A percentile compares a stretch with the other conserved stretches of the same genome.
Conservation (phyloP, 2,888 invertebrate species). For the Callyntrura guangdongensis region DNA sequence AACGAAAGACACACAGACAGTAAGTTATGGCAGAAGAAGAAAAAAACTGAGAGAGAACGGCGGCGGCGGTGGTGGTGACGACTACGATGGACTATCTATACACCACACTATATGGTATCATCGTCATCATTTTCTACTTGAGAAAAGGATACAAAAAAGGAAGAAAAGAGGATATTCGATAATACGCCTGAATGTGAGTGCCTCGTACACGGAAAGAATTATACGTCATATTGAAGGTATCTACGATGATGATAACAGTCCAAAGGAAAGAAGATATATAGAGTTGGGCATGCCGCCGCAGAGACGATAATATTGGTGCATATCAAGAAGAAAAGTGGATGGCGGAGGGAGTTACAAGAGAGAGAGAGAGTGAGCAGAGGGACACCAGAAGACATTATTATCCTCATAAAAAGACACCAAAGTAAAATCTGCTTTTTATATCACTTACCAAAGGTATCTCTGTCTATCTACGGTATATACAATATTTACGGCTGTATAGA, state of each 20-base stretch:
- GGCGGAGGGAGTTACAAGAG: too few relatives aligned
- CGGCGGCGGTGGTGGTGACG: not conserved
- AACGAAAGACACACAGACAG: too few relatives aligned
- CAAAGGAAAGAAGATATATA: too few relatives aligned
- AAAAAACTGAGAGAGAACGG: not conserved
- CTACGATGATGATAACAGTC: too few relatives aligned
- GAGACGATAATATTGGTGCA: too few relatives aligned
- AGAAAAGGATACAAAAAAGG: conserved; percentile 10
- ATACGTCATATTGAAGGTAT: not conserved
- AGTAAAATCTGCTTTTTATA: not conserved
- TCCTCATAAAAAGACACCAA: conserved; percentile 65
- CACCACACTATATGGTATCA: conserved; percentile 37
- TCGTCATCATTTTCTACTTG: conserved; percentile 28
- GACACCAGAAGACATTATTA: conserved; percentile 54
- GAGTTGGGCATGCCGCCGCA: too few relatives aligned
- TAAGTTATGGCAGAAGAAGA: not conserved
- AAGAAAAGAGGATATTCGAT: conserved; percentile 15
- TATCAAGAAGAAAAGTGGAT: too few relatives aligned
- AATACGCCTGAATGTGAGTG: not conserved
- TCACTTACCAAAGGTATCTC: too few relatives aligned
- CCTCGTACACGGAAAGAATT: not conserved
- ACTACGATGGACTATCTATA: too few relatives aligned
- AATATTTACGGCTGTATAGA: too few relatives aligned
- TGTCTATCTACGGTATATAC: too few relatives aligned
- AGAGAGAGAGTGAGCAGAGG: not conserved